Base-by-base conservation (phyloP, 2,888 invertebrate genomes). In the Drosophila multiciliata region DNA sequence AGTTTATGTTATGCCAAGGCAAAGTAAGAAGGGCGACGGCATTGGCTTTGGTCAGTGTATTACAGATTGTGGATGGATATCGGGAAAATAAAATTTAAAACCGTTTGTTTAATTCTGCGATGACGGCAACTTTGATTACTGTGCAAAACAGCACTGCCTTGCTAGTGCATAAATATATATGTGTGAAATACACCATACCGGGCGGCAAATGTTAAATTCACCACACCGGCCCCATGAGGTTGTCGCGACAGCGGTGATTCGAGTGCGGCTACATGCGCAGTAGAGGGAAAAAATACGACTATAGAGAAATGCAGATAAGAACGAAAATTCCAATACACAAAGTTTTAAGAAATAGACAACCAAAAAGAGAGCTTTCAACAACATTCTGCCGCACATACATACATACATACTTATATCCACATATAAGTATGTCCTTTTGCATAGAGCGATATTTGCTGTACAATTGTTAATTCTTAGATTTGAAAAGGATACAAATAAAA, bases 151-250 rank as follows among this genome's bases (percentile, higher is more conserved):
- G 62, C 63, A 55, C 60, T 45, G 45, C 15, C 26, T 66, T 17
- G 40, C 32, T 57, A 53, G 33, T 60, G 45, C 35, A 23, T 40
- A 36, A 53, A 42, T 61, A 42, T 57, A n/a, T 38, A 35, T 33
- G 52, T 42, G 67, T 45, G 40, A 77, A 74, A 78, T 49, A 42
- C 79, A 79, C 82, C 79, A 79, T 60, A 79, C 79, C 79, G 79
- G 82, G 79, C 79, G 79, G 79, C 82, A 74, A 79, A 78, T 53
- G 33, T 40, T 50, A 62, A 77, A 86, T 45, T 80, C 78, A 80
- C 73, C 90, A 89, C 87, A 89, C 90, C 85, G 85, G 90, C 87
- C 84, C 80, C 80, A 86, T 76, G 83, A 86, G 83, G 77, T 78
- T 81, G 82, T 68, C 64, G 75, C 77, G 70, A 65, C 76, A 61